Base-by-base conservation (phyloP, 2,888 invertebrate species). In the Marronus borbonicus region DNA sequence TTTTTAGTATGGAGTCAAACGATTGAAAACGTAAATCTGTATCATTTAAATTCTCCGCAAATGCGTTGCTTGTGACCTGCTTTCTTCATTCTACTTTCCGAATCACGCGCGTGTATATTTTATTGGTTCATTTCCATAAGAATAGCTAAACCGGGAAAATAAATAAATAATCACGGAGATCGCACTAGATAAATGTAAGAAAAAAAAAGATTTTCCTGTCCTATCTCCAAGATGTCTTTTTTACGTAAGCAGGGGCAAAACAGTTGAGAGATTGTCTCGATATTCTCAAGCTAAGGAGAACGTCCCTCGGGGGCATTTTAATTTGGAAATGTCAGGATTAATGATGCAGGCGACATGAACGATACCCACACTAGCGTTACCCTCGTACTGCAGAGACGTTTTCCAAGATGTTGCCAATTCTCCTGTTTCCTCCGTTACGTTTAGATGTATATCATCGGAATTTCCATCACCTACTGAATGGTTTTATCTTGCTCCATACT, bases 311-410 rank as follows among this genome's bases (percentile, higher is more conserved):
- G 72, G 77, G 77, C 77, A 77, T 77, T 77, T 77, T 77, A 77
- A 77, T 77, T 77, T 77, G 77, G 72, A 52, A 77, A 72, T 64
- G 69, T 64, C 72, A 77, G 70, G 77, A 77, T 77, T 77, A 77
- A 77, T 77, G 77, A 77, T 64, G 64, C 77, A 65, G 72, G 62
- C 77, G 77, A 70, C 77, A 70, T 77, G 69, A 64, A 70, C 77
- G 64, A 64, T 70, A 77, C 77, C 77, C 72, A 74, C 44, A 74
- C 39, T 72, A 36, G 44, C 52, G 69, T 28, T 69, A 69, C 52
- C n/a, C 55, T 31, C 70, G 55, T 36, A 44, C 44, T 44, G 31
- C 28, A 44, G 28, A 44, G 60, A 60, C 44, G 10, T 44, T 58
- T 20, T 58, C 60, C 58, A 72, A 72, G 72, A 62, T 44, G 60